These are phyloP conservation scores for Thelaira solivaga DNA, from an alignment of 2,888 invertebrate genomes.

Conservation along the genomic window DNA sequence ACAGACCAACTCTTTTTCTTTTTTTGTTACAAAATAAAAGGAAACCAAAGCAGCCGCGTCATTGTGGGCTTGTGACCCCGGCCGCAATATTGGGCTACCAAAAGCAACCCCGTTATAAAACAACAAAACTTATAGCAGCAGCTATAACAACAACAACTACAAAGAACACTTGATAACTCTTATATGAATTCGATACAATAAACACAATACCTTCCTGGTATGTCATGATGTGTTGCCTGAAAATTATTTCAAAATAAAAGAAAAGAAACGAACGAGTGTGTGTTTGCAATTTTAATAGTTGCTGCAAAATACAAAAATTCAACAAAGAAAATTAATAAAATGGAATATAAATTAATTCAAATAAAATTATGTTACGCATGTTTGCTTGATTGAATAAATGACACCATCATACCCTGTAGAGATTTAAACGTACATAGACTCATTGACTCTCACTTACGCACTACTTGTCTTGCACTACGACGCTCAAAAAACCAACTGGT, in stretches of 20 bases:
- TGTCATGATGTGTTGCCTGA: conserved; percentile 30
- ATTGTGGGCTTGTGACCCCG: conserved; percentile 72
- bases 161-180: conserved; percentile 59
- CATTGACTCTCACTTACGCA: conserved; percentile 51
- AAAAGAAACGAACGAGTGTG: not conserved
- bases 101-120: conserved; percentile 70
- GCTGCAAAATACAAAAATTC: conserved; percentile 31
- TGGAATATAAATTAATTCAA: conserved; percentile 59
- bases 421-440: conserved; percentile 55
- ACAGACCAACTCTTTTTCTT: conserved; percentile 1
- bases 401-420: conserved; percentile 55
- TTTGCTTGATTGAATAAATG: conserved; percentile 61
- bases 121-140: conserved; percentile 21
- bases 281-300: conserved; percentile 48
- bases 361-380: conserved; percentile 60
- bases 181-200: conserved; percentile 56
- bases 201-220: conserved; percentile 38
- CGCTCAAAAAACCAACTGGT: conserved; percentile 41
- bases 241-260: not conserved
- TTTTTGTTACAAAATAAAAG: conserved; percentile 38
- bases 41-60: conserved; percentile 64
- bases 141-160: conserved; percentile 31
- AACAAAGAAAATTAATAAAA: conserved; percentile 16
- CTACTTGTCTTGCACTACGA: not conserved
- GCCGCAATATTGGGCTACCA: conserved; percentile 75